Percentiles rank a stretch among this genome's conserved stretches.
Conservation (phyloP, 2,797 vertebrate genomes). For the Aulostomus chinensis region DNA sequence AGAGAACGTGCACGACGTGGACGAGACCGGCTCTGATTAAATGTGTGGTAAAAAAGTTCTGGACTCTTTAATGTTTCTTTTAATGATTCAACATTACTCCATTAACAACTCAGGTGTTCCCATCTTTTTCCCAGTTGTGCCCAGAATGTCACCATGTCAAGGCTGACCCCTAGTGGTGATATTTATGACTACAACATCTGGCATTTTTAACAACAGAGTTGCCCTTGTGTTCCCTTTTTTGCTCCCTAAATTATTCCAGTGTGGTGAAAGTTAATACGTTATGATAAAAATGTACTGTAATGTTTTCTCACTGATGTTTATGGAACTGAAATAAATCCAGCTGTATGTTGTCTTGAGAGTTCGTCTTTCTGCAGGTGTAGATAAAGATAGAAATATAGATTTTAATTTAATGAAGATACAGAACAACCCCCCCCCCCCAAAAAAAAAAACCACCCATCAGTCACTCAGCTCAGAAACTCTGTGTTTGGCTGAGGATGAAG, state of each 20-base stretch:
- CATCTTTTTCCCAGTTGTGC: slow-evolving; percentile 17
- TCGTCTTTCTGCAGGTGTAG: background rate
- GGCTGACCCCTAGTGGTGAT: slow-evolving; percentile 68
- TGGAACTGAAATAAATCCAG: slow-evolving; percentile 21
- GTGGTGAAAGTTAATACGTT: slow-evolving; percentile 28
- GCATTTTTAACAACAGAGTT: too few relatives aligned
- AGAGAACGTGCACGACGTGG: slow-evolving; percentile 75
- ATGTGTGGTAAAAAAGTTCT: slow-evolving; percentile 2
- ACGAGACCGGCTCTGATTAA: slow-evolving; percentile 84
- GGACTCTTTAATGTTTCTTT: slow-evolving; percentile 13
- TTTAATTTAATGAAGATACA: background rate
- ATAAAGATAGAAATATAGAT: too few relatives aligned
- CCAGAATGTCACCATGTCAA: slow-evolving; percentile 13
- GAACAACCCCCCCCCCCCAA: too few relatives aligned
- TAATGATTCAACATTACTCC: slow-evolving; percentile 23
- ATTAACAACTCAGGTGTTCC: slow-evolving; percentile 59
- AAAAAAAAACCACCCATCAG: background rate
- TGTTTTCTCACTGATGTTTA: background rate
- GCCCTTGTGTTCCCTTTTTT: too few relatives aligned
- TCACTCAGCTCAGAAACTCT: background rate
- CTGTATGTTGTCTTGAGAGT: slow-evolving; percentile 2
- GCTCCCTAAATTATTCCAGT: slow-evolving; percentile 43
- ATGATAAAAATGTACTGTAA: slow-evolving; percentile 26
- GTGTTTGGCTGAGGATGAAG: background rate
- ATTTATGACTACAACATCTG: slow-evolving; percentile 40